Conservation (phyloP, 1,140 invertebrate species). For the Temnothorax curvispinosus region DNA sequence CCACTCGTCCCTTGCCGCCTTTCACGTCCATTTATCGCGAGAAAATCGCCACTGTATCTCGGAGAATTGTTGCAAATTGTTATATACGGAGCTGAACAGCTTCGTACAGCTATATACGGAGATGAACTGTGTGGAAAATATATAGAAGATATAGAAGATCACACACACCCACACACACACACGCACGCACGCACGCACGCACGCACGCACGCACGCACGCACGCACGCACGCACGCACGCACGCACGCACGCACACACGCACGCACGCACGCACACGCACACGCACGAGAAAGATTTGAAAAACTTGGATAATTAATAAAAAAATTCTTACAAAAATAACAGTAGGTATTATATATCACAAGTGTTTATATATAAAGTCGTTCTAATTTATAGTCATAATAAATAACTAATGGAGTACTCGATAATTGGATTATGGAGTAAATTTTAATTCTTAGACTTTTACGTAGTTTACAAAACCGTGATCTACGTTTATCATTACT, state of each 20-base stretch:
- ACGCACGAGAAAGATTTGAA: neutral
- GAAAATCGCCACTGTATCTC: constrained; percentile 38
- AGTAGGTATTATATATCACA: neutral
- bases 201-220: too few species aligned
- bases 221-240: too few species aligned
- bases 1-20: constrained; percentile 46
- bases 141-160: neutral
- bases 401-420: neutral
- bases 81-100: neutral
- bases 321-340: neutral
- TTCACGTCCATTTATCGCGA: constrained; percentile 51
- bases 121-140: neutral
- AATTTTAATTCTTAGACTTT: neutral
- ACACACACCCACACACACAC: too few species aligned
- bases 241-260: too few species aligned
- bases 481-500: neutral
- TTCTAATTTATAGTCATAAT: neutral
- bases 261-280: too few species aligned
- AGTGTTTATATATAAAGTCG: neutral
- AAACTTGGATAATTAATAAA: neutral
- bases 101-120: too few species aligned
- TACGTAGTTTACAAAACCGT: neutral
- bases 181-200: too few species aligned
- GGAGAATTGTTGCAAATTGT: constrained; percentile 38
- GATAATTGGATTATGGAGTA: neutral